Evolutionary conservation across 2,797 vertebrate species (phyloP).

Genomic region (Falco novaeseelandiae): DNA sequence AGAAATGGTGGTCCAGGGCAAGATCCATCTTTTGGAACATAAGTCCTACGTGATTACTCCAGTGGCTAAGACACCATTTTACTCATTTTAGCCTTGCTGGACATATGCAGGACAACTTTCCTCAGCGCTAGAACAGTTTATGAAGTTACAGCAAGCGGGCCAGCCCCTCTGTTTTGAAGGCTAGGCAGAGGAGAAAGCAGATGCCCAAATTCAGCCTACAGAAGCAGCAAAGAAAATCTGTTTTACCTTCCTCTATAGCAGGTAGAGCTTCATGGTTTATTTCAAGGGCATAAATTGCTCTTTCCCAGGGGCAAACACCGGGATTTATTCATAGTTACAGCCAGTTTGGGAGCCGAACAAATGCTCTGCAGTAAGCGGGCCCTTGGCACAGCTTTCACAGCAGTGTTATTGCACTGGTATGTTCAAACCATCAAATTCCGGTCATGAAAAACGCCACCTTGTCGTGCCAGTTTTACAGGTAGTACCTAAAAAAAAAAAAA

Average conservation of each 20-base stretch:
- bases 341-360: not conserved
- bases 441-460: not conserved
- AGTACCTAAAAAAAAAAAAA: not conserved
- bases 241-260: not conserved
- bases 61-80: not conserved
- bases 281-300: not conserved
- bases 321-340: not conserved
- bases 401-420: not conserved
- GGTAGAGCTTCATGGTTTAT: not conserved
- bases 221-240: not conserved
- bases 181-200: not conserved
- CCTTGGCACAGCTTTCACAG: not conserved
- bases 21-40: not conserved
- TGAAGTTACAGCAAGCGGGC: not conserved
- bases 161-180: not conserved
- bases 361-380: not conserved
- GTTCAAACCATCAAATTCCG: not conserved
- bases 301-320: not conserved
- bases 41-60: not conserved
- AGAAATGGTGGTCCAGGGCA: not conserved
- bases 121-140: not conserved
- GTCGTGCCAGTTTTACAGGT: not conserved
- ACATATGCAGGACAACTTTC: not conserved
- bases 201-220: not conserved
- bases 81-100: not conserved